These are phyloP conservation scores for Oscheius sp. DNA, from an alignment of 2,888 invertebrate genomes.

Conservation along the genomic window DNA sequence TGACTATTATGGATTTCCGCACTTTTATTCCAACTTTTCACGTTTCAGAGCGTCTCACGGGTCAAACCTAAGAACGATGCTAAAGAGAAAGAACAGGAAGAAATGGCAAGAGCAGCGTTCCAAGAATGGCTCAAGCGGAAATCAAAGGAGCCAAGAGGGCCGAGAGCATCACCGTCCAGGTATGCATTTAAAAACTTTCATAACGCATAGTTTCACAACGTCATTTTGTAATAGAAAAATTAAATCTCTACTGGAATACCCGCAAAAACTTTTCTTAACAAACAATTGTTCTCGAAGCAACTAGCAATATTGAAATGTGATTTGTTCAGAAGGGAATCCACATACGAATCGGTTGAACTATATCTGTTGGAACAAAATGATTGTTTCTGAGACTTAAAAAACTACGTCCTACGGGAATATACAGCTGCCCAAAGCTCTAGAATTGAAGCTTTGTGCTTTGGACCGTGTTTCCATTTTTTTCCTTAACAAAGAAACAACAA, in stretches of 20 bases:
- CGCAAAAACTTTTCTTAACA: too few species aligned
- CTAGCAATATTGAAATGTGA: too few species aligned
- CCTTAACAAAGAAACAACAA: too few species aligned
- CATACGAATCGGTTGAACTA: too few species aligned
- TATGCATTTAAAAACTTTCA: slow-evolving; percentile 1
- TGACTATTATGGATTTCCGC: not conserved
- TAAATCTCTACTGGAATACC: not conserved
- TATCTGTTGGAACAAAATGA: too few species aligned
- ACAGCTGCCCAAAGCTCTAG: too few species aligned
- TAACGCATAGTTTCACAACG: not conserved
- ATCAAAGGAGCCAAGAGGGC: slow-evolving; percentile 50
- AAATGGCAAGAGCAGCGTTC: slow-evolving; percentile 59
- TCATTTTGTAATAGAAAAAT: not conserved
- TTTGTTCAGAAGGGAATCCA: too few species aligned
- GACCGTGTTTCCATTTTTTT: too few species aligned
- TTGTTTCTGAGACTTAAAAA: too few species aligned
- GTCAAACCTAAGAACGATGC: slow-evolving; percentile 49
- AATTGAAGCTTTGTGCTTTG: too few species aligned
- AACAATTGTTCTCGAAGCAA: too few species aligned
- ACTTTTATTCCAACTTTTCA: not conserved
- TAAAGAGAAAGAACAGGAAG: slow-evolving; percentile 55
- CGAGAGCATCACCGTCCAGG: slow-evolving; percentile 59
- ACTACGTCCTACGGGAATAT: too few species aligned
- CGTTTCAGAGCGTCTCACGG: slow-evolving; percentile 55
- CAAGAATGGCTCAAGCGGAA: slow-evolving; percentile 60